Base-by-base conservation (phyloP, 2,888 invertebrate genomes). In the Anticlea derivata region DNA sequence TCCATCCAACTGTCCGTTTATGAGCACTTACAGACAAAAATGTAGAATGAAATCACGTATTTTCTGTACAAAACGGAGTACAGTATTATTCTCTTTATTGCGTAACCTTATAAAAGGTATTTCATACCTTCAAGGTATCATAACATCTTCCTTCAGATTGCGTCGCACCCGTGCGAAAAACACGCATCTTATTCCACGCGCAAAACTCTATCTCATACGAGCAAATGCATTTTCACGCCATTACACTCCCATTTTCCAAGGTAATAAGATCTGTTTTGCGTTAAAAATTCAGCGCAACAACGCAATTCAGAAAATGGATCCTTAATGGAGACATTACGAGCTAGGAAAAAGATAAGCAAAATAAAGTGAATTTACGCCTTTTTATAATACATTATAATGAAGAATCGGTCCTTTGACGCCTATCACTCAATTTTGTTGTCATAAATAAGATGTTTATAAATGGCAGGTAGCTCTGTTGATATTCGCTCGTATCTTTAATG, bases 321-420 rank as follows among this genome's bases (percentile, higher is more conserved):
- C 48, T 11, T 60, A 53, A 60, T 60, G 55, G 49, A 38, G 50
- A 49, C 46, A 60, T 55, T 55, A 44, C 48, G 35, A 26, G 31
- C 11, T 20, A 26, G 13, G 11, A 31, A 33, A 30, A 54, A 37
- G 39, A 49, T 44, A 39, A 34, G 34, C 37, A 46, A 41, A 51
- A 33, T 29, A 30, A 13, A 45, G 27, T 29, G 40, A 44, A 35
- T 35, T 24, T 24, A 24, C 35, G 39, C 26, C 13, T 8, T 40
- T 39, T 44, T 35, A 38, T 45, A 35, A 34, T 29, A 17, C 27
- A 10, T 46, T 27, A 22, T 23, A 22, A 27, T 5, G 34, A 45
- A 33, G 44, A 49, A 41, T 33, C 26, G 24, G 24, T 34, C 8
- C 38, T 33, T 33, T 20, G 34, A 30, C 13, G 45, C n/a, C 8